phyloP scores from a whole-genome alignment of 92 coral and sea anemone species.

The Phymanthus crucifer region DNA sequence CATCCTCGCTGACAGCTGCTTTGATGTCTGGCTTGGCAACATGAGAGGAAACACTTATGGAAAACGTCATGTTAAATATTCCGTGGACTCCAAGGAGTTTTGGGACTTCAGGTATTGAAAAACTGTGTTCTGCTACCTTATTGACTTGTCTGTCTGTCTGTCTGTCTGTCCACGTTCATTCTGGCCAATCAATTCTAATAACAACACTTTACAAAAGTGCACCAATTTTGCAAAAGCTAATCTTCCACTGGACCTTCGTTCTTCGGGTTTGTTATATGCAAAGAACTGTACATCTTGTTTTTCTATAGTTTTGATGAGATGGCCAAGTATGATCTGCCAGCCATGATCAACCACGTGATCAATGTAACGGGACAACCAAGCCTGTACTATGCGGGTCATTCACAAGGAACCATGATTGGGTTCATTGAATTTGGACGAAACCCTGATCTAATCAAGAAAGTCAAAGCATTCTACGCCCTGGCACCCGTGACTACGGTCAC shows the following conservation, averaged over 20 bases:
- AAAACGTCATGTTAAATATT: slow-evolving; percentile 51
- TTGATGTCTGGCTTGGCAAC: slow-evolving; percentile 93
- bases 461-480: slow-evolving; percentile 79
- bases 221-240: no score
- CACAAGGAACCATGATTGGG: slow-evolving; percentile 92
- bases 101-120: slow-evolving; percentile 80
- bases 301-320: slow-evolving; percentile 87
- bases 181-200: no score
- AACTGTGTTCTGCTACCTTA: neutral
- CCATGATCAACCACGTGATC: slow-evolving; percentile 78
- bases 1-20: slow-evolving; percentile 79
- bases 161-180: no score
- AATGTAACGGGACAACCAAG: slow-evolving; percentile 72
- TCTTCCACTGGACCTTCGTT: no score
- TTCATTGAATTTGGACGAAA: slow-evolving; percentile 82
- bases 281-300: no score
- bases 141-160: no score
- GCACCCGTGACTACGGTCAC: slow-evolving; percentile 88
- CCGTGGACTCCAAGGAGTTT: slow-evolving; percentile 69
- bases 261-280: no score
- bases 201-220: no score
- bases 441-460: slow-evolving; percentile 64
- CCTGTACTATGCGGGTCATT: slow-evolving; percentile 81
- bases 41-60: slow-evolving; percentile 86
- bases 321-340: slow-evolving; percentile 94